A percentile compares a stretch with the other conserved stretches of the same genome.
Conservation (phyloP, 2,888 invertebrate species). For the Heliconius hortense region DNA sequence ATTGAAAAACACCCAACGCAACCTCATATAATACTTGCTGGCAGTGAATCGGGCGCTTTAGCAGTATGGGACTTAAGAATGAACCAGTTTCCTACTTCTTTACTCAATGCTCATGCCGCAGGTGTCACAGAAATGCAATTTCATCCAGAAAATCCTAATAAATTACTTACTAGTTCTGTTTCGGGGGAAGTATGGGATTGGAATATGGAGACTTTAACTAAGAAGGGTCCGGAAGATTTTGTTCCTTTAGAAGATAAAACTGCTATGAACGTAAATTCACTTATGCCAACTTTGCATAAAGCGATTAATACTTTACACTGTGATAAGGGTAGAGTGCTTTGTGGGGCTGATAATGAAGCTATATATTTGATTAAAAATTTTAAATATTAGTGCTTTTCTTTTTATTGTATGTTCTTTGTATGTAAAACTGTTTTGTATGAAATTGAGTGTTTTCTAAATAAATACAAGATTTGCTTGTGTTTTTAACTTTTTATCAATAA, state of each 20-base stretch:
- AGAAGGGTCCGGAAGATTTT: slow-evolving; percentile 79
- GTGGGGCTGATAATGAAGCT: slow-evolving; percentile 95
- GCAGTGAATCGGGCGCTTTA: slow-evolving; percentile 92
- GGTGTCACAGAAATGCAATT: slow-evolving; percentile 93
- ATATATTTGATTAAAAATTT: slow-evolving; percentile 89
- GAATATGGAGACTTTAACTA: slow-evolving; percentile 84
- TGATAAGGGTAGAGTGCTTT: slow-evolving; percentile 87
- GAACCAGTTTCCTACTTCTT: slow-evolving; percentile 90
- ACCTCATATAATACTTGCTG: slow-evolving; percentile 90
- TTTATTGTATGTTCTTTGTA: neutral
- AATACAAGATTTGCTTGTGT: neutral
- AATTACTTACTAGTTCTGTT: slow-evolving; percentile 90
- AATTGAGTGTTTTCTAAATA: neutral
- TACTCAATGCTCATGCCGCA: slow-evolving; percentile 88
- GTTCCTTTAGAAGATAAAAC: slow-evolving; percentile 86
- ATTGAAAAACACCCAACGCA: slow-evolving; percentile 93
- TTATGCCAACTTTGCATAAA: slow-evolving; percentile 88
- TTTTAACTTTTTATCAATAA: neutral
- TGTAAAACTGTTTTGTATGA: neutral
- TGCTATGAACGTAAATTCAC: slow-evolving; percentile 86
- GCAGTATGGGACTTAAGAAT: slow-evolving; percentile 95
- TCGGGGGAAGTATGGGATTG: slow-evolving; percentile 95
- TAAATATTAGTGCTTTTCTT: slow-evolving; percentile 48
- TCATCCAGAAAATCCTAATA: slow-evolving; percentile 92
- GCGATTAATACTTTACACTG: slow-evolving; percentile 92